These are phyloP conservation scores for Myotis brandtii DNA, from an alignment of 2,113 vertebrate genomes.

Conservation along the genomic window DNA sequence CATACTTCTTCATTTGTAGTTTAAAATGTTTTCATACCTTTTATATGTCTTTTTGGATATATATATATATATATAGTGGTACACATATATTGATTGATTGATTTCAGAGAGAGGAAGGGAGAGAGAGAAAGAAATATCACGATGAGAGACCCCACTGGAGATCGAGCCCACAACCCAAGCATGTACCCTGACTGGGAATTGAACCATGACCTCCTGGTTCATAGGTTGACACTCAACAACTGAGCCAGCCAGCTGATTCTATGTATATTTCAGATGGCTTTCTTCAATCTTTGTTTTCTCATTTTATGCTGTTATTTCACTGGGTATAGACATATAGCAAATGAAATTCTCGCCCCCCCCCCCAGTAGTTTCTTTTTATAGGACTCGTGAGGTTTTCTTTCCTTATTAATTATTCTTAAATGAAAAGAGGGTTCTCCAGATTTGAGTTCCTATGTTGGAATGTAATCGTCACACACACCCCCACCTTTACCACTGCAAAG, in stretches of 20 bases:
- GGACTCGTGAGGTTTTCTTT: neutral
- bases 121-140: no score
- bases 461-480: neutral
- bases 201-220: neutral
- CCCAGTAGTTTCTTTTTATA: neutral
- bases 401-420: neutral
- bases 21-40: neutral
- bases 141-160: no score
- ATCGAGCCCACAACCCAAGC: no score
- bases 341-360: neutral
- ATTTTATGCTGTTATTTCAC: neutral
- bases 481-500: neutral
- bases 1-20: neutral
- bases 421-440: constrained; percentile 13
- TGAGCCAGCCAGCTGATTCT: neutral
- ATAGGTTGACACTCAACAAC: neutral
- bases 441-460: neutral
- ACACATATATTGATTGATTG: no score
- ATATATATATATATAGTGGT: no score
- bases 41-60: neutral
- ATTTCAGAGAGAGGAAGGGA: no score
- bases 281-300: constrained; percentile 15
- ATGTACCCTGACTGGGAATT: neutral
- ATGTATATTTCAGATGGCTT: neutral
- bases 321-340: neutral